These are phyloP conservation scores for Coranthus polyacanthus DNA, from an alignment of 2,797 vertebrate genomes.

Conservation along the genomic window DNA sequence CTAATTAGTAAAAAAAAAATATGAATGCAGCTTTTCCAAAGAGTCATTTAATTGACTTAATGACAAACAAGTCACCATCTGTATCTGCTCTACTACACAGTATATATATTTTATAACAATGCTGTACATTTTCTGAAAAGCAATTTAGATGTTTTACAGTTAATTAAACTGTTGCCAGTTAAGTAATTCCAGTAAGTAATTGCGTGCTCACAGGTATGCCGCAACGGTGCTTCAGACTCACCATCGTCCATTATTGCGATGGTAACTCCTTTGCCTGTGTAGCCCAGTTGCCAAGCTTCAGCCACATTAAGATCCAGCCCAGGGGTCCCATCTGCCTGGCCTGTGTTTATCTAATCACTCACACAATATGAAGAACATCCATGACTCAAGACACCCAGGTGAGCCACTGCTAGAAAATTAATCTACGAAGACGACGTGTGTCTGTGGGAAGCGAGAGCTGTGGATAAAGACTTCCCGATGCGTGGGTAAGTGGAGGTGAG, in stretches of 20 bases:
- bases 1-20: too few relatives aligned
- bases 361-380: conserved; percentile 74
- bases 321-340: conserved; percentile 98
- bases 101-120: too few relatives aligned
- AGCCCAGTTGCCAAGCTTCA: conserved; percentile 98
- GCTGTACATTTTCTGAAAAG: conserved; percentile 1
- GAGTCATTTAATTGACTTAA: too few relatives aligned
- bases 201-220: conserved; percentile 17
- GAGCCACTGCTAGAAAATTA: conserved; percentile 60
- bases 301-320: conserved; percentile 98
- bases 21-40: too few relatives aligned
- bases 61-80: too few relatives aligned
- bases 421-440: conserved; percentile 40
- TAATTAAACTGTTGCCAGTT: conserved; percentile 10
- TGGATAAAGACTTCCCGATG: conserved; percentile 12
- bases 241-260: conserved; percentile 99
- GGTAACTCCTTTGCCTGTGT: conserved; percentile 97
- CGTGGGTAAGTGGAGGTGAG: conserved; percentile 29
- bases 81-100: too few relatives aligned
- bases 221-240: conserved; percentile 75
- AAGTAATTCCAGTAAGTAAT: conserved; percentile 6
- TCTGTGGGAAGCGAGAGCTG: conserved; percentile 1
- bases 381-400: conserved; percentile 69
- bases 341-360: conserved; percentile 94
- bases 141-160: background rate